Base-by-base conservation (phyloP, 2,113 vertebrate species). In the Sphaerodactylus townsendi region DNA sequence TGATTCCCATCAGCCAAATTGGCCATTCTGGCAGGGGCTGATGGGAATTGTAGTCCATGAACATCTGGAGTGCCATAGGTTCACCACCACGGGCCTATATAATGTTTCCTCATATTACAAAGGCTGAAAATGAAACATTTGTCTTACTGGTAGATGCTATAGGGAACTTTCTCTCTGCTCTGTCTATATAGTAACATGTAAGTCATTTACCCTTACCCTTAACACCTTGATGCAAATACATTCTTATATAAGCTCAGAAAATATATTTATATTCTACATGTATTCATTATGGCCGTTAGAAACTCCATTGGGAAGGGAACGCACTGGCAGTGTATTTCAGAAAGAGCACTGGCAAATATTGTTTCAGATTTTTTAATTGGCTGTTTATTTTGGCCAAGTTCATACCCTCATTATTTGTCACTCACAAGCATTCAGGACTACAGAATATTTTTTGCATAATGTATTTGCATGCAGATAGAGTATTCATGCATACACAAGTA, bases 361-460 rank as follows among this genome's bases (percentile, higher is more conserved):
- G 66, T 72, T 56, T 62, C 75, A 78, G 68, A 64, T 78, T 72
- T 85, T n/a, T 79, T 85, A 85, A 85, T 85, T 85, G 83, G 76
- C 66, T 85, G 53, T 85, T 85, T 79, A 64, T 79, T 78, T 85
- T 79, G 53, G 23, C 83, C 41, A 79, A 64, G 53, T 85, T 85
- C 75, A 64, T 71, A 62, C 53, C 53, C 66, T 85, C 69, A 85
- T 78, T 85, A 72, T 85, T 85, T 83, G 70, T 56, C 41, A 79
- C 78, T 85, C 69, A 85, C 56, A 71, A 41, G 39, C 83, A 79
- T 79, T 79, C 53, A 48, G 41, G n/a, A 79, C 66, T 72, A 79
- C 39, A 72, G n/a, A 50, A 37, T 65, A 35, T 48, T 71, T 28
- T 46, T 37, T 85, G n/a, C 68, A 79, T 85, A 85, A 79, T 72